These are phyloP conservation scores for Sitophilus oryzae DNA, from an alignment of 1,140 invertebrate species.

Conservation along the genomic window DNA sequence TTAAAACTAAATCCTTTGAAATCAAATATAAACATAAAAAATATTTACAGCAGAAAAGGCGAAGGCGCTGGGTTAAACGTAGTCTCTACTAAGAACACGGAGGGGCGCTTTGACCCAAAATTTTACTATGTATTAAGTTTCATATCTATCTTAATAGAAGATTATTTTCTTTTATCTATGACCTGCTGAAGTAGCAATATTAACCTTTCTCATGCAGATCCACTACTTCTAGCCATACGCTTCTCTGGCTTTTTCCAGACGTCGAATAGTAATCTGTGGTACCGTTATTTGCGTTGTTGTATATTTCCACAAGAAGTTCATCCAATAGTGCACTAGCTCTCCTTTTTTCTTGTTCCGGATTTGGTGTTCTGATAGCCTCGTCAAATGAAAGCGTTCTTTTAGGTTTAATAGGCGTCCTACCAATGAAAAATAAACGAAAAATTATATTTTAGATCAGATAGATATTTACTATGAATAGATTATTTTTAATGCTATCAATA, in stretches of 20 bases:
- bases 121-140: background rate
- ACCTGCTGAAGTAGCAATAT: background rate
- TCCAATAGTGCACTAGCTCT: constrained; percentile 34
- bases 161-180: too few species aligned
- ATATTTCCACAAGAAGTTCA: constrained; percentile 38
- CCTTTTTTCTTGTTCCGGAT: constrained; percentile 28
- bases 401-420: background rate
- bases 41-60: too few species aligned
- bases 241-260: constrained; percentile 36
- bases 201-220: constrained; percentile 34
- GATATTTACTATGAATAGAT: too few species aligned
- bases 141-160: too few species aligned
- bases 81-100: too few species aligned
- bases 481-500: too few species aligned
- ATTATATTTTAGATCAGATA: too few species aligned
- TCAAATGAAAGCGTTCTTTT: constrained; percentile 9
- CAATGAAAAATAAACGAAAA: too few species aligned
- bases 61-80: too few species aligned
- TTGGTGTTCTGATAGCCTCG: background rate
- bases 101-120: too few species aligned
- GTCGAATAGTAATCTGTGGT: constrained; percentile 39
- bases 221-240: constrained; percentile 23
- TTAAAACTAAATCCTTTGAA: too few species aligned
- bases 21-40: too few species aligned
- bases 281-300: constrained; percentile 27